Base-by-base conservation (phyloP, 30 jellyfish, hydroid and myxozoan genomes). In the Hydractinia symbiolongicarpus region DNA sequence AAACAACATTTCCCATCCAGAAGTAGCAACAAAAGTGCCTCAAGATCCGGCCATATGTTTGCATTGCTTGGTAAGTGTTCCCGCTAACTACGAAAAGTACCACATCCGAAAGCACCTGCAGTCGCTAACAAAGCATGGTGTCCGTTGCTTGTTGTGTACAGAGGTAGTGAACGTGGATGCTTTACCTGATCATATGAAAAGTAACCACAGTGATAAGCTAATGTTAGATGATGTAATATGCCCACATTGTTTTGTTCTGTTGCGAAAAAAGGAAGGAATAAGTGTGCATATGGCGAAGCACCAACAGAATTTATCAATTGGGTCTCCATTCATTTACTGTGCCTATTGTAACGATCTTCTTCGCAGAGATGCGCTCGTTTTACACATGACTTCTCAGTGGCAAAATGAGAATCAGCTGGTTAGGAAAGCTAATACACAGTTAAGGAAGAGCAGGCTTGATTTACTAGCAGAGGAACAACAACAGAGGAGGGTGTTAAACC, bases 121-220 rank as follows among this genome's bases (percentile, higher is more conserved):
- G 44, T 64, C 74, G 52, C 7, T 64, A 64, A 64, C 74, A 51
- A 64, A 64, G 40, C 74, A 64, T 64, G 9, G 40, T 64, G 17
- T 64, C 74, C 19, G 40, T 0, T 64, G 74, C 40, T 44, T 64
- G 74, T 4, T n/a, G 19, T 64, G 74, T 13, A 7, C 40, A 6
- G 9, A 7, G 9, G 19, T 1, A n/a, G 74, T n/a, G 40, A n/a
- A 51, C 74, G 74, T n/a, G 74, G 74, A 44, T 6, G 74, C 52
- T 44, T 13, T 64, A 51, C 40, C 40, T 51, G 17, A 64, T 13
- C 74, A 64, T 13, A 51, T 64, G 17, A 64, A 64, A 2, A 9
- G 40, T n/a, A 13, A 6, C 9, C 74, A 64, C 74, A 13, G 40
- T n/a, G 16, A 64, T 64, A 64, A 64, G 74, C 19, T 64, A 6